Evolutionary conservation across 2,113 vertebrate genomes (phyloP), one percentile per base, ranked within the genome.

Genomic region (Rhegmatorhina hoffmannsi): DNA sequence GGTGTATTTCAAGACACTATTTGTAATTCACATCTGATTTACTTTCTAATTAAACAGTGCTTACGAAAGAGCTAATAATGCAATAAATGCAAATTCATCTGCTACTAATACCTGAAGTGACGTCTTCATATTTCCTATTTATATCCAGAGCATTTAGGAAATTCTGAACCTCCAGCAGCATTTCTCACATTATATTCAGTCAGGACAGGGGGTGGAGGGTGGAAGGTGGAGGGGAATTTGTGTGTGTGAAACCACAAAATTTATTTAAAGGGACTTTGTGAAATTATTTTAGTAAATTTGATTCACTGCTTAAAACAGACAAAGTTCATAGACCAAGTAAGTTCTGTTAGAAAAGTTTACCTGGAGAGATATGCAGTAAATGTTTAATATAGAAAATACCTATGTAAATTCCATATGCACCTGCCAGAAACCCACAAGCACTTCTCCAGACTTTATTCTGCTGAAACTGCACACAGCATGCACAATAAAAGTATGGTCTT

Each of bases 21-120:
- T 96, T 93, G 87, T 84, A 96, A 88, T 84, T 95, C 79, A 84
- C 31, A 73, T 94, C 59, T 95, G 73, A 95, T 95, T 96, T 93
- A 40, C 40, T 89, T 90, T 80, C 73, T 87, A 92, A 96, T 91
- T 94, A 90, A 95, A 73, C 63, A 53, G 31, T 60, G 31, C 85
- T 95, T 86, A 93, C 44, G 76, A 76, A 86, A 62, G n/a, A 63
- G 50, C 43, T 72, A 78, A 70, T 82, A 83, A 90, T 86, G 44
- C 90, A 96, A 89, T 25, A 31, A 49, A 25, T 77, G 56, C 64
- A 92, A 94, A 93, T 80, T 82, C 62, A 62, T 49, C 17, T 59
- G 40, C 40, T 79, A 58, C 60, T 87, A 92, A 72, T 84, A 94
- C 25, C 31, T 38, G 49, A 43, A 82, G n/a, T 72, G n/a, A 89